Evolutionary conservation across 2,797 vertebrate species (phyloP), one percentile per base, ranked within the genome.

Genomic region (Paguma larvata): DNA sequence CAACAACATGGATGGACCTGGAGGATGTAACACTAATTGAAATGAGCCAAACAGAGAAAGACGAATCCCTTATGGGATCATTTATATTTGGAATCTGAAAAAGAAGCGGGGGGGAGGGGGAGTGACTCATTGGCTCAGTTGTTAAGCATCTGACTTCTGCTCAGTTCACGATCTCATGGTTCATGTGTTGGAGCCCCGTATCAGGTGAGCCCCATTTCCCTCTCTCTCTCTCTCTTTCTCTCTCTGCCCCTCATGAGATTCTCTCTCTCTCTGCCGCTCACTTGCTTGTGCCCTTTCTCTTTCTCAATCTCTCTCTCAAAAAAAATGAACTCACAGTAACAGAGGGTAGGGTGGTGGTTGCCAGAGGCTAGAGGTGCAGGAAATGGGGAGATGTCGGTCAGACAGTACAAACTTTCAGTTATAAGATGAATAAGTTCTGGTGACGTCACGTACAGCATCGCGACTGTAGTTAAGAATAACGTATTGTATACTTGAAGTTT

Each of bases 361-460:
- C 32, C 38, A 16, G 82, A 0, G 15, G 16, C 7, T 46, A 11
- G 18, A 1, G 30, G 14, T 2, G 13, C 3, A 67, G n/a, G 25
- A 6, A 12, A 30, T 13, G 63, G 21, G 12, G 13, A 53, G 59
- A 32, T 25, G 32, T 13, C 10, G 12, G 46, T 53, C 23, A 25
- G 9, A 82, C 5, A 8, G 18, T 34, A 14, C 27, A 6, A 1
- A 72, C 82, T 51, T 65, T 19, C 34, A 19, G 44, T 6, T 62
- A 21, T 11, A 16, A 51, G 72, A 34, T 6, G 16, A 80, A 0
- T 13, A 12, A 1, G 16, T 86, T 30, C 89, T 34, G 23, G 84
- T 80, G 63, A 56, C 30, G 7, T 6, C 2, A 5, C 2, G 21
- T 21, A 3, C 1, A 12, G 72, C 15, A 1, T 9, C 16, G 30